Evolutionary conservation across 2,888 invertebrate species (phyloP), one percentile per base, ranked within the genome.

Genomic region (Boloria euphrosyne): DNA sequence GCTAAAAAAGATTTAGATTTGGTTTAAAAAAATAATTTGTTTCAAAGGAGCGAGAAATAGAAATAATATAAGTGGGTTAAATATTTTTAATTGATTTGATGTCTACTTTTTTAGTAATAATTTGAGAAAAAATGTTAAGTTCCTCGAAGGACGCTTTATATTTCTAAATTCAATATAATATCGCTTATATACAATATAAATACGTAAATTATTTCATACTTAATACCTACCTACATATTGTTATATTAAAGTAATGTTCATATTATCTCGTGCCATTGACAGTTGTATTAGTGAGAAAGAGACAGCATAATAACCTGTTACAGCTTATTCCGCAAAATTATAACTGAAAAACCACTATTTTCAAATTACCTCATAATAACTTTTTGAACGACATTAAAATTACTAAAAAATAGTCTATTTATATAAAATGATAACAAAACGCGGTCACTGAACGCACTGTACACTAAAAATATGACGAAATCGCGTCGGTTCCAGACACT

Each of bases 231-330:
- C 16, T 47, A 47, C n/a, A n/a, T n/a, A 49, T 49, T 14, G 5
- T n/a, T 47, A 14, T n/a, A 47, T 47, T n/a, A 10, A 49, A 49
- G 16, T 49, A 53, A 5, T 14, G 14, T 7, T 22, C 47, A n/a
- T n/a, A 47, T n/a, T n/a, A n/a, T 47, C 16, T 47, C n/a, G 16
- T n/a, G 13, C 4, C 31, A 27, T 2, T 53, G n/a, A 55, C 16
- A 59, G 31, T 16, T 13, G 13, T 17, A 49, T 14, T 6, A 14
- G 1, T 16, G 31, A 49, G 38, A 47, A 59, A 59, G 59, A 59
- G 50, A 59, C 18, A 17, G 59, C 59, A 59, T 38, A 31, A 31
- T 59, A 59, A 59, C 49, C 38, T 10, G n/a, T 50, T 49, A 38
- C 49, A 38, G 31, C 2, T 10, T 38, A 0, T 47, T 31, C 31